Evolutionary conservation across 2,888 invertebrate genomes (phyloP).

Genomic region (Deroplatys truncata): DNA sequence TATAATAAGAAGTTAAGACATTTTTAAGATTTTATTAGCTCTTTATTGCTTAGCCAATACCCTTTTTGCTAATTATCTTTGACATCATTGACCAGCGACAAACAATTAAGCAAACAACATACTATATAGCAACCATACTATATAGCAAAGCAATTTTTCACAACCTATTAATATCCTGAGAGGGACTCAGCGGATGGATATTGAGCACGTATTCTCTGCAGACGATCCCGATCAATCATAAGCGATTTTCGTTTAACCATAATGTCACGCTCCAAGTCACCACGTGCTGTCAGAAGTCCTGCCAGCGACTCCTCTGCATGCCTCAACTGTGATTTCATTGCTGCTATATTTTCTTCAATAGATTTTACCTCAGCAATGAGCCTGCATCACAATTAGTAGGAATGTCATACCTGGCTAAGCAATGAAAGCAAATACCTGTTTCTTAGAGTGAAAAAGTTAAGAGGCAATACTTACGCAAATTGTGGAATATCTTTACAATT

Average conservation of each 20-base stretch:
- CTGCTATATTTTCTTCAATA: constrained; percentile 64
- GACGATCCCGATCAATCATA: constrained; percentile 63
- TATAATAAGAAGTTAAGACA: no score
- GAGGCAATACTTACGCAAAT: constrained; percentile 52
- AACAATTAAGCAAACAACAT: background rate
- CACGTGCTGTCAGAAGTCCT: constrained; percentile 55
- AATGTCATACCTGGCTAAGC: constrained; percentile 22
- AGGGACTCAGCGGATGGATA: constrained; percentile 66
- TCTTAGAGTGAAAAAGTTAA: no score
- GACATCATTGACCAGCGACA: background rate
- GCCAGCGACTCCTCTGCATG: constrained; percentile 58
- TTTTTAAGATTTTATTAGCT: no score
- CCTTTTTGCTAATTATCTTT: no score
- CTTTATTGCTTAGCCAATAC: no score
- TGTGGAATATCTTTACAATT: constrained; percentile 82
- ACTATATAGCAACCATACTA: background rate
- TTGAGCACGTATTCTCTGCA: constrained; percentile 61
- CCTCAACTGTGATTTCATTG: constrained; percentile 59
- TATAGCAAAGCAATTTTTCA: background rate
- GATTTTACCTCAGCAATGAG: constrained; percentile 70
- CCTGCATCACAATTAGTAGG: constrained; percentile 37
- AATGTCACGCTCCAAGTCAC: constrained; percentile 61
- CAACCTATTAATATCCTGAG: constrained; percentile 49
- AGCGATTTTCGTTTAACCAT: constrained; percentile 66
- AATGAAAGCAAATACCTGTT: no score